phyloP scores from a whole-genome alignment of 2,113 vertebrate species.

The Physeter macrocephalus region DNA sequence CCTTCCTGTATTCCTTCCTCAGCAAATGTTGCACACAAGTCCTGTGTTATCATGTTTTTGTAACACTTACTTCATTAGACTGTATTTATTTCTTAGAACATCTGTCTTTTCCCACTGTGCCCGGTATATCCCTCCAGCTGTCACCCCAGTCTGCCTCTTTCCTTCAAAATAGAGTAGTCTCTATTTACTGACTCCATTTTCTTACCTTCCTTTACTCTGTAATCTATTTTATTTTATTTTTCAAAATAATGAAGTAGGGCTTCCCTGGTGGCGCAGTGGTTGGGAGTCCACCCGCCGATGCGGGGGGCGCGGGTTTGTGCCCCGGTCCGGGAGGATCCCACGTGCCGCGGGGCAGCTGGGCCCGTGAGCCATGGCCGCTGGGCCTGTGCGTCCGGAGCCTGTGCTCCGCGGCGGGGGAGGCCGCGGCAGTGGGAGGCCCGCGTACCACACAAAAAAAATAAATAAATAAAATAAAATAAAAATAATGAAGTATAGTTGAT shows the following conservation, averaged over 20 bases:
- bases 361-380: too few species aligned
- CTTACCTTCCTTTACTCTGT: neutral
- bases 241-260: neutral
- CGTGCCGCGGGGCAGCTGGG: too few species aligned
- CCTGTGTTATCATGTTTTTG: neutral
- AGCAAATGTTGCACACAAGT: neutral
- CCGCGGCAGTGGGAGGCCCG: too few species aligned
- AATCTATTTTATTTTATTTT: neutral
- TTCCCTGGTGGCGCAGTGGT: too few species aligned
- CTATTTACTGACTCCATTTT: neutral
- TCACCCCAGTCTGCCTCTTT: neutral
- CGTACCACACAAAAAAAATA: too few species aligned
- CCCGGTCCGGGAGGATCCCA: too few species aligned
- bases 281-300: too few species aligned
- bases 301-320: too few species aligned
- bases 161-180: neutral
- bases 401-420: too few species aligned
- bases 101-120: neutral
- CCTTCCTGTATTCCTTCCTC: neutral
- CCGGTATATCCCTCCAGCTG: neutral
- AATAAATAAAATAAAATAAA: too few species aligned
- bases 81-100: neutral
- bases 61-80: neutral
- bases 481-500: neutral
- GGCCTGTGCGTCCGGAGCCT: too few species aligned